Evolutionary conservation across 2,113 vertebrate species (phyloP), one percentile per base, ranked within the genome.

Genomic region (Clarias gariepinus): DNA sequence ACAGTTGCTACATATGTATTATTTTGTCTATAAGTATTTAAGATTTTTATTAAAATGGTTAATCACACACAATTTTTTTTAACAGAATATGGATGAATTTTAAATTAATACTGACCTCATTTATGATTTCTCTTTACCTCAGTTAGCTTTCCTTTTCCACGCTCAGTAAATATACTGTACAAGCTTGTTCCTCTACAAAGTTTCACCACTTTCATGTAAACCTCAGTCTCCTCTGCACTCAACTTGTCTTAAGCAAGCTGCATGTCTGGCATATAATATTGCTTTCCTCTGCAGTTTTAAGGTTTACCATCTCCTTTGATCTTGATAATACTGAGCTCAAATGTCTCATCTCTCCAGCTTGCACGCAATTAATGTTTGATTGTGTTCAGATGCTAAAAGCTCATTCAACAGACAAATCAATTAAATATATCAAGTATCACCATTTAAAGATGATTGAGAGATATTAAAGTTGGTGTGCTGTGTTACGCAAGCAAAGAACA

Each of bases 341-440:
- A 93, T 90, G 77, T 93, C 89, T 86, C 63, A 92, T 90, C 69
- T 93, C 89, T 86, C 57, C 88, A 89, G 85, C 82, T 76, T 60
- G 87, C 87, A 58, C 81, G 41, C 87, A 69, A 85, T 87, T 86
- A 82, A 86, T 82, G 89, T 92, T 87, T 85, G 89, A 90, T 76
- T 8, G 12, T 58, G 85, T 81, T 85, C 86, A 88, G 86, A 81
- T 83, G 84, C 82, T 87, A 63, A 89, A 83, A 79, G 86, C 93
- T 90, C 88, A 90, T 25, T 89, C 87, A 90, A 90, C 91, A 94
- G 87, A 80, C 57, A 84, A 86, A 90, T 88, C 61, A 88, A 88
- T 90, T 55, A 91, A 92, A 85, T 78, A 84, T 86, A 90, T 85
- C 84, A 91, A 90, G 84, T 90, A 89, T 93, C 88, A 85, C 89